Evolutionary conservation across 2,113 vertebrate species (phyloP).

Genomic region (Brachyistius frenatus): DNA sequence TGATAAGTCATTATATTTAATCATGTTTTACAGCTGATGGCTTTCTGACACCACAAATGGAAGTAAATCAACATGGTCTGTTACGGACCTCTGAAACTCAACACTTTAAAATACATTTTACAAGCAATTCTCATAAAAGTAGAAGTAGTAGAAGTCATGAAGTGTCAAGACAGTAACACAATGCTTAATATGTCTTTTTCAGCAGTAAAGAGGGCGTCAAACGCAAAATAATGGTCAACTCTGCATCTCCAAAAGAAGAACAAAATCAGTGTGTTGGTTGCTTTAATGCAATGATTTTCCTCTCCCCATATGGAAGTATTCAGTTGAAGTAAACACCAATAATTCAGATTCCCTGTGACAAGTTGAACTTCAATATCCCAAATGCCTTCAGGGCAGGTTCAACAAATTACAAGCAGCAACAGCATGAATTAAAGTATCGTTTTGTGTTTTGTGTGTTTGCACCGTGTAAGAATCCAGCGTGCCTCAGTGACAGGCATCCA

Average conservation of each 20-base stretch:
- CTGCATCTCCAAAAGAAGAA: too few species aligned
- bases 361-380: not conserved
- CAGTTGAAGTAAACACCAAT: too few species aligned
- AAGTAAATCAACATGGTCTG: too few species aligned
- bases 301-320: too few species aligned
- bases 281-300: too few species aligned
- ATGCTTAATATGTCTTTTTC: too few species aligned
- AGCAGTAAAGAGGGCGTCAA: too few species aligned
- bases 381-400: not conserved
- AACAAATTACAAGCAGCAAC: slow-evolving; percentile 21
- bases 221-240: too few species aligned
- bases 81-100: too few species aligned
- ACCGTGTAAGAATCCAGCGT: not conserved
- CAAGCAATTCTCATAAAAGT: not conserved
- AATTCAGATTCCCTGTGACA: too few species aligned
- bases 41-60: not conserved
- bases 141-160: not conserved
- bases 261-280: too few species aligned
- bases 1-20: not conserved
- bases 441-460: slow-evolving; percentile 26
- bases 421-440: not conserved
- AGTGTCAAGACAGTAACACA: not conserved
- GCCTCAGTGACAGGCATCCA: slow-evolving; percentile 27
- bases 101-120: too few species aligned
- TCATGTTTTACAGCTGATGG: not conserved